Evolutionary conservation across 2,113 vertebrate species (phyloP).

Genomic region (Noturus placidus): DNA sequence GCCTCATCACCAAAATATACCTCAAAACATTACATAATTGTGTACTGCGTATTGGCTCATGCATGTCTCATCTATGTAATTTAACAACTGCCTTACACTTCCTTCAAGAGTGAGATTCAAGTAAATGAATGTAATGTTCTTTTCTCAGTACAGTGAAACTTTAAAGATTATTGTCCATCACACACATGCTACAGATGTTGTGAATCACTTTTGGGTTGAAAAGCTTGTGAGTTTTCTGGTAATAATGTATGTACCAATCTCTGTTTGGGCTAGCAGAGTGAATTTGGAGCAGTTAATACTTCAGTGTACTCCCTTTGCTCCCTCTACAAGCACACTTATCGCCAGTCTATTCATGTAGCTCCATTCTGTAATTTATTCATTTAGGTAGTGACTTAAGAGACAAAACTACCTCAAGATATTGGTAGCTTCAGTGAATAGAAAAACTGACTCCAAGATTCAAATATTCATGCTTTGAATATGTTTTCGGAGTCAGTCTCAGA

Average conservation of each 20-base stretch:
- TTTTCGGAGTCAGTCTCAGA: neutral
- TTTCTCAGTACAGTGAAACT: neutral
- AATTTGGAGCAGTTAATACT: conserved; percentile 50
- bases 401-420: conserved; percentile 15
- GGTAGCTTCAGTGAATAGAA: conserved; percentile 24
- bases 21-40: neutral
- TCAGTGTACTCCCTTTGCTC: conserved; percentile 50
- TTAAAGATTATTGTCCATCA: neutral
- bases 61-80: neutral
- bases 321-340: conserved; percentile 39
- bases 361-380: conserved; percentile 57
- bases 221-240: neutral
- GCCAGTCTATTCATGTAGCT: conserved; percentile 53
- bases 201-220: neutral
- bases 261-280: conserved; percentile 53
- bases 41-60: neutral
- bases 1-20: neutral
- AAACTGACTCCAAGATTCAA: conserved; percentile 1
- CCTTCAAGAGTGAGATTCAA: neutral
- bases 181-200: neutral
- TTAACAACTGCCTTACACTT: neutral
- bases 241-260: conserved; percentile 64
- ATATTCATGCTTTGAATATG: neutral
- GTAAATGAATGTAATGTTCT: neutral
- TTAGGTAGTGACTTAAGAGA: conserved; percentile 59